phyloP scores from a whole-genome alignment of 2,113 vertebrate genomes.

The Rhea americana region DNA sequence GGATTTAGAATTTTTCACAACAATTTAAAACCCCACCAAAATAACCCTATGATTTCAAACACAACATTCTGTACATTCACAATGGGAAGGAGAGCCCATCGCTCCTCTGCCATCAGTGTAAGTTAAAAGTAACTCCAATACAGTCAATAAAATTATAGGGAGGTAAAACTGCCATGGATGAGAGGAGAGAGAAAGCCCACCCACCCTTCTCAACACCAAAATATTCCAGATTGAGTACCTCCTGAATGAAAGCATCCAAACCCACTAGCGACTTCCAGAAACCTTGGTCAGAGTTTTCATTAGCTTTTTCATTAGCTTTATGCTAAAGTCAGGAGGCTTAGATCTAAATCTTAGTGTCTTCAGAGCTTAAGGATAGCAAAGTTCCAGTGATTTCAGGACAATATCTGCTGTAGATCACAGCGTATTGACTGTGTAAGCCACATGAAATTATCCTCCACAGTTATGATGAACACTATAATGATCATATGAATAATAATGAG shows the following conservation, averaged over 20 bases:
- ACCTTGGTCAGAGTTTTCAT: background rate
- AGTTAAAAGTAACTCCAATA: background rate
- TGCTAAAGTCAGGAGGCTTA: background rate
- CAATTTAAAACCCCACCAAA: background rate
- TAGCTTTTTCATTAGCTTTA: background rate
- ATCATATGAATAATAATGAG: constrained; percentile 68
- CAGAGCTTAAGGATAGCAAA: background rate
- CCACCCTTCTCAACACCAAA: background rate
- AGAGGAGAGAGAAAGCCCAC: background rate
- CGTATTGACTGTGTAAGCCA: background rate
- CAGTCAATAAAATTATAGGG: background rate
- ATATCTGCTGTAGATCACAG: constrained; percentile 6
- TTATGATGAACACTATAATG: constrained; percentile 40
- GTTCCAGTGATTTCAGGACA: background rate
- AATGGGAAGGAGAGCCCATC: background rate
- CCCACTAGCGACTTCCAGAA: background rate
- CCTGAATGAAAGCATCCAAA: background rate
- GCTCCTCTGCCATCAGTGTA: accelerated
- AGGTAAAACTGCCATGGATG: background rate
- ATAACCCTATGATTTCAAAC: background rate
- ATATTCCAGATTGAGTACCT: background rate
- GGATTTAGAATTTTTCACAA: background rate
- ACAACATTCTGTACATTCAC: background rate
- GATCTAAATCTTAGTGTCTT: background rate
- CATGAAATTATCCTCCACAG: constrained; percentile 14